phyloP scores from a whole-genome alignment of 1,140 invertebrate genomes.

The Caenorhabditis inopinata region DNA sequence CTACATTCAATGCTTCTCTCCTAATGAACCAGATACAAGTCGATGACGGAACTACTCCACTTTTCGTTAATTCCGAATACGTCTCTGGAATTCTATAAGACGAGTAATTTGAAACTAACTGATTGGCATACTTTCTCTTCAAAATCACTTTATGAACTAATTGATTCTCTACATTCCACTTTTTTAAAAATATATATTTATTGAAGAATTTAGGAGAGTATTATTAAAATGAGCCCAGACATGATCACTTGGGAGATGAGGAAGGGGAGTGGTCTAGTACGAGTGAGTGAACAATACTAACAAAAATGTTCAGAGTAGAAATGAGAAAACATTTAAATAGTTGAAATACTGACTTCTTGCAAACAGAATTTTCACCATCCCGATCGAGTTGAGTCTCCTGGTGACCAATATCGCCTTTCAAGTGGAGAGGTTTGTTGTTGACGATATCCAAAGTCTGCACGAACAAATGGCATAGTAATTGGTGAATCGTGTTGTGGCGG shows the following conservation, averaged over 20 bases:
- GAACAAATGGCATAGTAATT: neutral
- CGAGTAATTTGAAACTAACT: neutral
- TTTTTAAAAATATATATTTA: no score
- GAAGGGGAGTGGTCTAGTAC: no score
- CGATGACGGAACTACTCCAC: neutral
- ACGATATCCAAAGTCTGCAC: neutral
- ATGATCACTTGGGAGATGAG: no score
- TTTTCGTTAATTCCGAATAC: neutral
- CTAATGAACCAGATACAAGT: neutral
- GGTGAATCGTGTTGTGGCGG: neutral
- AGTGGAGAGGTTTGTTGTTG: neutral
- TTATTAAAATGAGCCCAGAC: no score
- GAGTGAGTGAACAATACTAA: neutral
- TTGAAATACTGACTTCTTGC: neutral
- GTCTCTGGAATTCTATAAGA: neutral
- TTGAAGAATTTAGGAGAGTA: no score
- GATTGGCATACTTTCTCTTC: no score
- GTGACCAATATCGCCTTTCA: neutral
- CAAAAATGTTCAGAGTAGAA: neutral
- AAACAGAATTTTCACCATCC: neutral
- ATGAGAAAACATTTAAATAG: neutral
- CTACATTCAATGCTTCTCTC: neutral
- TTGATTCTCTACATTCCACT: no score
- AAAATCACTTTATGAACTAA: no score
- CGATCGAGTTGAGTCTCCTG: neutral